Base-by-base conservation (phyloP, 2,888 invertebrate genomes). In the Saturnia japonica region DNA sequence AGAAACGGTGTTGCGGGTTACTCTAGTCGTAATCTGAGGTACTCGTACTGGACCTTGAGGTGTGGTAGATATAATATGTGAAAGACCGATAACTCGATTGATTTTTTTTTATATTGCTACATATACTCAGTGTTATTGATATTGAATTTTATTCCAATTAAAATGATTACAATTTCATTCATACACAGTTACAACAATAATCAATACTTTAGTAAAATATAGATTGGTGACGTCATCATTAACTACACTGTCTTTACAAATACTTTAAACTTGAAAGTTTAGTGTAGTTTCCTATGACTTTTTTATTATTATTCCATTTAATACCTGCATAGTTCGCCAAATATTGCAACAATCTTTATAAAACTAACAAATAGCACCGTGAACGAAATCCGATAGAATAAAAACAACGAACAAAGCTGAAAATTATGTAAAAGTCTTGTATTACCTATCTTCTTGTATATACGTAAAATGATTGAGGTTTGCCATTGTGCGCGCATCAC, bases 1-100 rank as follows among this genome's bases (percentile, higher is more conserved):
- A 51, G 25, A 71, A 43, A 68, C 64, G 57, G 25, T 34, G 73
- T 69, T 70, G n/a, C 68, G 57, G 77, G 77, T 73, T 72, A 72
- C 75, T 76, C 79, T 81, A 64, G 40, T 73, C 68, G 75, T 70
- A 70, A 62, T 68, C 34, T 47, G 54, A 67, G n/a, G 67, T 66
- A 70, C 54, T 43, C 34, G 51, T n/a, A n/a, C n/a, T n/a, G 28
- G 51, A 60, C 60, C 60, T 60, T 60, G 60, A 60, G 25, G 62
- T 62, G 62, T 62, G 62, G 28, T 34, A 14, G 14, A 16, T 34
- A n/a, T n/a, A n/a, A n/a, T n/a, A 62, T 14, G 25, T 62, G 62
- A 62, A 62, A 62, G 62, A 34, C 62, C 62, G 62, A 62, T 62
- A 62, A 28, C 34, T 34, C 34, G 16, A 16, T 62, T 4, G 60